Evolutionary conservation across 2,797 vertebrate genomes (phyloP).

Genomic region (Hydrophis major): DNA sequence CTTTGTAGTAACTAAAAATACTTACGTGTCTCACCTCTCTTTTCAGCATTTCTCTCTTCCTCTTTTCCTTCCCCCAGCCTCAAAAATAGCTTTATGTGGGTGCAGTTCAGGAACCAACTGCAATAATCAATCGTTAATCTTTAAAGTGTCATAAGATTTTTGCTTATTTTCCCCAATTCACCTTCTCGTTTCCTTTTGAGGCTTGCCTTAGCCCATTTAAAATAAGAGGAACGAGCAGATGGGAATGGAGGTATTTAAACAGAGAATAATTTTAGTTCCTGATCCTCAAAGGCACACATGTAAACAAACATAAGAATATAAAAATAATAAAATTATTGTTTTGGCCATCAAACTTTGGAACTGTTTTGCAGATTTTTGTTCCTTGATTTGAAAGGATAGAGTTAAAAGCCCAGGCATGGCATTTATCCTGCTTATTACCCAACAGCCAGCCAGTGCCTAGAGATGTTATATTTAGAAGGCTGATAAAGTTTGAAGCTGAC

Average conservation of each 20-base stretch:
- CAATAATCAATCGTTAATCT: not conserved
- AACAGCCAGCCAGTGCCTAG: constrained; percentile 65
- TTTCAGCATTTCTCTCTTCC: not conserved
- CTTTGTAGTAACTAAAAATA: not conserved
- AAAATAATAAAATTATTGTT: not conserved
- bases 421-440: constrained; percentile 64
- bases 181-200: not conserved
- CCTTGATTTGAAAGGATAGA: constrained; percentile 44
- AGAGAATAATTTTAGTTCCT: not conserved
- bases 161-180: not conserved
- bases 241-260: not conserved
- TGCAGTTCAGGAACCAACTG: not conserved
- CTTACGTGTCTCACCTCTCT: not conserved
- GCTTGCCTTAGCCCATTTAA: not conserved
- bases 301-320: not conserved
- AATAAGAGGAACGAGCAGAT: not conserved
- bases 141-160: not conserved
- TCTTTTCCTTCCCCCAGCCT: not conserved
- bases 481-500: constrained; percentile 67
- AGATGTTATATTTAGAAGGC: constrained; percentile 76
- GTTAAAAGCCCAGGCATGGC: constrained; percentile 56
- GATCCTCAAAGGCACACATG: not conserved
- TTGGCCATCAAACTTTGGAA: not conserved
- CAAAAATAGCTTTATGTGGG: not conserved
- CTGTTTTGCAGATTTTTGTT: not conserved